Conservation (phyloP, 2,113 vertebrate species). For the Nothoprocta pentlandii region DNA sequence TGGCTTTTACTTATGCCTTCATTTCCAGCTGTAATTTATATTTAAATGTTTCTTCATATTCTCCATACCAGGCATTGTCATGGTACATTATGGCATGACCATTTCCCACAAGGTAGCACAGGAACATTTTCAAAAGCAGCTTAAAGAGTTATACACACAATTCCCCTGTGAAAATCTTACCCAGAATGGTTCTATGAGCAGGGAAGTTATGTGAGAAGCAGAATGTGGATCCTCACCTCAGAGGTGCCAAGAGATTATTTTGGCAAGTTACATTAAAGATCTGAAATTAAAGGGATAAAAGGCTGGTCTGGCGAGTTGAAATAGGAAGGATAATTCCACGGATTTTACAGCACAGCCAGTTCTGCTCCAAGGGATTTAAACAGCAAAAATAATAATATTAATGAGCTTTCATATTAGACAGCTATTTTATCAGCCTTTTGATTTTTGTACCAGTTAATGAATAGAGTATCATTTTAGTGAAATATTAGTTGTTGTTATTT, state of each 20-base stretch:
- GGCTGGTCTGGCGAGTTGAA: not conserved
- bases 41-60: not conserved
- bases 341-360: conserved; percentile 54
- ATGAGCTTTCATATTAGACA: not conserved
- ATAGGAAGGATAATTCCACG: conserved; percentile 4
- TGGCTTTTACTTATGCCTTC: not conserved
- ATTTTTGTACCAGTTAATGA: conserved; percentile 53
- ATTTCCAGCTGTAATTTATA: conserved; percentile 16
- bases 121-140: not conserved
- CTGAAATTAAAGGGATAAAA: conserved; percentile 5
- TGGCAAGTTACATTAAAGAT: conserved; percentile 44
- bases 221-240: not conserved
- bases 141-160: not conserved
- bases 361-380: conserved; percentile 33
- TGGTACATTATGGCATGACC: not conserved
- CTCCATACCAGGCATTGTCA: not conserved
- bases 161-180: not conserved
- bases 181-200: not conserved
- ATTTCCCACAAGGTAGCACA: not conserved
- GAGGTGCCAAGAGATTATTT: not conserved
- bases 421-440: conserved; percentile 29
- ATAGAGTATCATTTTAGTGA: conserved; percentile 53
- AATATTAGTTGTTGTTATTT: conserved; percentile 63
- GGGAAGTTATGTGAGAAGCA: not conserved
- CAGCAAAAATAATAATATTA: conserved; percentile 12